A percentile compares a stretch with the other conserved stretches of the same genome.
phyloP scores from a whole-genome alignment of 2,113 vertebrate species.

The Rhinogobius similis region DNA sequence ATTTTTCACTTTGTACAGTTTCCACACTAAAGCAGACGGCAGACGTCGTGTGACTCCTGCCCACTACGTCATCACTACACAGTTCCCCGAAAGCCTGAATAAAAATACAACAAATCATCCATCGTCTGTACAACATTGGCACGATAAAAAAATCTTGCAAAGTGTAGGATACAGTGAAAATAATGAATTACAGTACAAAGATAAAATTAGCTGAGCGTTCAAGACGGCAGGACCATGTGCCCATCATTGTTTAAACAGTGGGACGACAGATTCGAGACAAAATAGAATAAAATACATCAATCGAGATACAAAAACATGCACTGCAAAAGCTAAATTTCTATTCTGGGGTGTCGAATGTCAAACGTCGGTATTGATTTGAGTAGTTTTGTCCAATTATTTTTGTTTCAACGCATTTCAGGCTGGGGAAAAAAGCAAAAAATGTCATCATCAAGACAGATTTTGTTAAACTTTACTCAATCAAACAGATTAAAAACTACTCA shows the following conservation, averaged over 20 bases:
- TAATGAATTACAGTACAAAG: slow-evolving; percentile 20
- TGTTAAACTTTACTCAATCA: too few relatives aligned
- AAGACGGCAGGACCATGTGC: not conserved
- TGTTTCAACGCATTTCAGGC: too few relatives aligned
- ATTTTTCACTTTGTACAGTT: slow-evolving; percentile 43
- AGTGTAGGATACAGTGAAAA: slow-evolving; percentile 12
- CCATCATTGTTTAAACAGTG: not conserved
- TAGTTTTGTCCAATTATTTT: not conserved
- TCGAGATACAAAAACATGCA: not conserved
- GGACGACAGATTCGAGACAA: not conserved
- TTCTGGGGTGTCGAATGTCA: too few relatives aligned
- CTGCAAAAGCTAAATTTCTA: not conserved
- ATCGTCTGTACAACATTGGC: slow-evolving; percentile 53
- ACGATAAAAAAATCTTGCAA: slow-evolving; percentile 36
- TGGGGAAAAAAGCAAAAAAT: too few relatives aligned
- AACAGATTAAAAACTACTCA: not conserved
- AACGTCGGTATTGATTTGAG: too few relatives aligned
- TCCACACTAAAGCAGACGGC: slow-evolving; percentile 30
- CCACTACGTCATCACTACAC: slow-evolving; percentile 34
- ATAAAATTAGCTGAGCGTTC: not conserved
- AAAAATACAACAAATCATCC: slow-evolving; percentile 10
- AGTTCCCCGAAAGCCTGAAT: slow-evolving; percentile 18
- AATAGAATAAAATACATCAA: not conserved
- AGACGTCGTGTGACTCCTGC: slow-evolving; percentile 32
- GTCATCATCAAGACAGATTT: too few relatives aligned